Evolutionary conservation across 2,113 vertebrate genomes (phyloP).

Genomic region (Pelusios castaneus): DNA sequence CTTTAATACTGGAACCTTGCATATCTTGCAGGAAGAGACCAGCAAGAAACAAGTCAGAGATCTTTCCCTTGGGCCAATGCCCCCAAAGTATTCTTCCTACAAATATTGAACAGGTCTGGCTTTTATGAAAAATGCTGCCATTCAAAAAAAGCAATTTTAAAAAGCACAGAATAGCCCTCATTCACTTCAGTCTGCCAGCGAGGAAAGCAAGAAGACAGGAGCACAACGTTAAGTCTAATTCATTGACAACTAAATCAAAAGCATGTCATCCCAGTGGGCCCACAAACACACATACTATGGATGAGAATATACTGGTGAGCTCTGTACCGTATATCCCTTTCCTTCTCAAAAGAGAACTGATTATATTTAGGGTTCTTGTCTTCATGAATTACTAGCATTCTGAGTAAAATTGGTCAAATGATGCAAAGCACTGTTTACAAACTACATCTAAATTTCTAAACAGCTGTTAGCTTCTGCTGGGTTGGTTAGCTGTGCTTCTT

Average conservation of each 20-base stretch:
- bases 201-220: constrained; percentile 25
- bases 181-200: background rate
- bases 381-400: constrained; percentile 36
- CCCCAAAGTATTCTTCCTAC: background rate
- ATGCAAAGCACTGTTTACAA: constrained; percentile 30
- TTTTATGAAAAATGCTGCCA: constrained; percentile 28
- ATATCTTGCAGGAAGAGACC: background rate
- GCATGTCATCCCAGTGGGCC: constrained; percentile 14
- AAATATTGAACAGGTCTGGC: constrained; percentile 28
- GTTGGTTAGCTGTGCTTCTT: background rate
- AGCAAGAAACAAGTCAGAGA: background rate
- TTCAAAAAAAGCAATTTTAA: constrained; percentile 2
- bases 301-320: constrained; percentile 27
- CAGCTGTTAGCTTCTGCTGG: constrained; percentile 21
- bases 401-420: constrained; percentile 34
- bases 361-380: constrained; percentile 11
- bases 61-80: background rate
- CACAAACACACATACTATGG: background rate
- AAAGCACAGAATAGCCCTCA: constrained; percentile 2
- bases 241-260: constrained; percentile 42
- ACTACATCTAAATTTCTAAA: background rate
- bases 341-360: constrained; percentile 7
- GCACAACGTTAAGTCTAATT: constrained; percentile 14
- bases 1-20: background rate
- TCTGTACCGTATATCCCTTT: background rate